Evolutionary conservation across 1,140 invertebrate species (phyloP), one percentile per base, ranked within the genome.

Genomic region (Popillia japonica): DNA sequence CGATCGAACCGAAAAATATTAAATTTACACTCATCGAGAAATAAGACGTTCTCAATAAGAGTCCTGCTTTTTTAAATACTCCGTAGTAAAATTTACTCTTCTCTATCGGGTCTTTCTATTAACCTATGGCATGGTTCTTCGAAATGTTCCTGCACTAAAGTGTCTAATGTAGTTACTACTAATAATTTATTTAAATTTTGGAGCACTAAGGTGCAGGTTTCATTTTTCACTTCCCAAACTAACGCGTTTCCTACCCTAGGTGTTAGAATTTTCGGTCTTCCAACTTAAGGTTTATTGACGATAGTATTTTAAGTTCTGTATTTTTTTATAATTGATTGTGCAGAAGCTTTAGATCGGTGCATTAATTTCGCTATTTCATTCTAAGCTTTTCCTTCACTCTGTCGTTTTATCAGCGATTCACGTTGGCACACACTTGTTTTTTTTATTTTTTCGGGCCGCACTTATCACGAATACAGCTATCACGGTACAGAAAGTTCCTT

Each of bases 301-400:
- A 4, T 2, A 61, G 20, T 61, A 61, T 61, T 61, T 61, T 61
- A n/a, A 61, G 2, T 61, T 61, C 59, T 61, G 59, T 61, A 61
- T 61, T 61, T 61, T 17, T 17, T 61, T 6, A 61, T 61, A 17
- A 61, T 61, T 61, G 59, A 17, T n/a, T 61, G 17, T 17, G n/a
- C 59, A 61, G 59, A 6, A 61, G 59, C 14, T 61, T 61, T 61
- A 17, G 2, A 61, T 61, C 59, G 4, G 14, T 22, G 2, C 3
- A 20, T 17, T 61, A 17, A 61, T 22, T 17, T 61, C 1, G 59
- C 6, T 22, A n/a, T 61, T 61, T 61, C n/a, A 3, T 6, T 61
- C 1, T 20, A 61, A 20, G 59, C 3, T 9, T 44, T 44, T 44
- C 7, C 42, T 44, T 44, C 7, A 44, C 42, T 9, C 42, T 44